Evolutionary conservation across 2,888 invertebrate species (phyloP).

Genomic region (Diachrysia chrysitis): DNA sequence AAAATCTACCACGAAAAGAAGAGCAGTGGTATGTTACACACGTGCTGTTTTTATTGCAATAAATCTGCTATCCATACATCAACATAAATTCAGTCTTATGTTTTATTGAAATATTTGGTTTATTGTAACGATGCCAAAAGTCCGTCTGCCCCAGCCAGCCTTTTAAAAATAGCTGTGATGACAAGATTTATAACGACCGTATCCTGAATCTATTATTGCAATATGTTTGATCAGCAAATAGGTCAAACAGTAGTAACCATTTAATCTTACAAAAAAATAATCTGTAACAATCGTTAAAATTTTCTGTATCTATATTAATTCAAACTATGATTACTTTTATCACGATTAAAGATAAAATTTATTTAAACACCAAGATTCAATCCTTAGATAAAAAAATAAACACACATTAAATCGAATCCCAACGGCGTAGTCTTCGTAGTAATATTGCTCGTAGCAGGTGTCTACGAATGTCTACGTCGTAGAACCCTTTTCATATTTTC

Average conservation of each 20-base stretch:
- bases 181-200: constrained; percentile 41
- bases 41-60: constrained; percentile 10
- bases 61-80: constrained; percentile 8
- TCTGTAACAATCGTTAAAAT: not conserved
- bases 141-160: constrained; percentile 14
- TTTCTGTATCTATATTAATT: not conserved
- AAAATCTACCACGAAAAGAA: not conserved
- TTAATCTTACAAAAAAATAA: constrained; percentile 7
- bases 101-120: constrained; percentile 32
- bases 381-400: constrained; percentile 37
- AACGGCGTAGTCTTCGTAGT: constrained; percentile 50
- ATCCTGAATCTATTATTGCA: constrained; percentile 33
- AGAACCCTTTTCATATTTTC: constrained; percentile 56
- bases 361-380: constrained; percentile 24
- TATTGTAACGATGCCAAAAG: constrained; percentile 41
- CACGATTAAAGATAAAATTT: not conserved
- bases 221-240: constrained; percentile 29
- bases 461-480: constrained; percentile 56
- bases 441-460: constrained; percentile 57
- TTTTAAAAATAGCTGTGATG: constrained; percentile 42
- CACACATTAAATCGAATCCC: constrained; percentile 42
- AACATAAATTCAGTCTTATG: constrained; percentile 8
- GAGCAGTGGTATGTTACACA: not conserved
- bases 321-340: not conserved
- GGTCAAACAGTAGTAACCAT: not conserved